A percentile compares a stretch with the other conserved stretches of the same genome.
phyloP scores from a whole-genome alignment of 1,140 invertebrate genomes.

The Lanistes nyassanus region DNA sequence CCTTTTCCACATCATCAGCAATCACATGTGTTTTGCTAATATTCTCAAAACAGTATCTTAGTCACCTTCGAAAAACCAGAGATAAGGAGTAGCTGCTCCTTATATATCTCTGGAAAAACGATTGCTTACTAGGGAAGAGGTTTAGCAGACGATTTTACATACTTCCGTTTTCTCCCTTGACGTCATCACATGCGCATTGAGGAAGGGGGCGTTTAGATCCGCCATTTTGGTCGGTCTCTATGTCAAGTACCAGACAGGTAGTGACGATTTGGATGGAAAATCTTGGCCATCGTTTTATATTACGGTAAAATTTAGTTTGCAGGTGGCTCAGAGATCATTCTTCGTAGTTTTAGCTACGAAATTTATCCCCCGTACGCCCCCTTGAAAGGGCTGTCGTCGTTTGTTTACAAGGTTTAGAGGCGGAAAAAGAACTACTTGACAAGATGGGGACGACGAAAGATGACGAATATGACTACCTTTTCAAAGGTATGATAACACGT shows the following conservation, averaged over 20 bases:
- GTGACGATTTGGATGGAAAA: slow-evolving; percentile 12
- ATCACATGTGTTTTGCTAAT: too few species aligned
- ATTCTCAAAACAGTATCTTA: too few species aligned
- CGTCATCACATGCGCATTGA: slow-evolving; percentile 43
- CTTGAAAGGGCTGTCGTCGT: slow-evolving; percentile 23
- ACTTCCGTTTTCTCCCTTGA: slow-evolving; percentile 29
- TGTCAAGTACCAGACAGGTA: not conserved
- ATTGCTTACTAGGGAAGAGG: not conserved
- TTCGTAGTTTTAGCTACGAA: slow-evolving; percentile 3
- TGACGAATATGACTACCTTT: slow-evolving; percentile 99
- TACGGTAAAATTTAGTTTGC: not conserved
- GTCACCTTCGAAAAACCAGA: too few species aligned
- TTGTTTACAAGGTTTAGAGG: slow-evolving; percentile 45
- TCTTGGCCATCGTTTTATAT: slow-evolving; percentile 23
- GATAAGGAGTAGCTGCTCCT: too few species aligned
- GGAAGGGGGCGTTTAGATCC: slow-evolving; percentile 40
- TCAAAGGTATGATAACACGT: slow-evolving; percentile 86
- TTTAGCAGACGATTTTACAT: slow-evolving; percentile 17
- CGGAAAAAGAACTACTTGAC: slow-evolving; percentile 45
- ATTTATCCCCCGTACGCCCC: slow-evolving; percentile 24
- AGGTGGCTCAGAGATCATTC: not conserved
- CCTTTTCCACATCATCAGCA: too few species aligned
- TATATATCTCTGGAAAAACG: not conserved
- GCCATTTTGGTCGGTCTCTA: slow-evolving; percentile 34
- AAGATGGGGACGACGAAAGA: slow-evolving; percentile 80